Evolutionary conservation across 92 coral and sea anemone genomes (phyloP).

Genomic region (Umimayanthus chanpuru): DNA sequence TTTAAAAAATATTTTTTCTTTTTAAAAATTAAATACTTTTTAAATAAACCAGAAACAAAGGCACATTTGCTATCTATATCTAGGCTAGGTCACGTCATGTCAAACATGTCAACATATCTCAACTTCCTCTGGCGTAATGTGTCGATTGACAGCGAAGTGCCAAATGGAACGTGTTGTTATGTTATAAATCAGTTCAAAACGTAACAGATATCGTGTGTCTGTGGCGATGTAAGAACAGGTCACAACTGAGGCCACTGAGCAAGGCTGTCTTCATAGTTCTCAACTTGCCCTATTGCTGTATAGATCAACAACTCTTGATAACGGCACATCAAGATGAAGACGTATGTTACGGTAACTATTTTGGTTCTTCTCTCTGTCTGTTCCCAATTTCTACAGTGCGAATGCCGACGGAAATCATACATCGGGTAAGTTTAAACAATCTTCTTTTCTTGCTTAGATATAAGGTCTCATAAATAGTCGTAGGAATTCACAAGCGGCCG

Average conservation of each 20-base stretch:
- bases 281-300: background rate
- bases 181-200: background rate
- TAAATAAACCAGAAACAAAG: too few relatives aligned
- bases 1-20: too few relatives aligned
- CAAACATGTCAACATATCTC: background rate
- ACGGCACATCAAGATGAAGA: background rate
- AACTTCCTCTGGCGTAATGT: background rate
- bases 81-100: background rate
- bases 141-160: background rate
- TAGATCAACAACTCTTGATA: background rate
- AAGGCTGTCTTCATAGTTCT: background rate
- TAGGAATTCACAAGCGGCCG: background rate
- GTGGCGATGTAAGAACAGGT: background rate
- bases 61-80: too few relatives aligned
- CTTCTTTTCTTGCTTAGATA: background rate
- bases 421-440: background rate
- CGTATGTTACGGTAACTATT: background rate
- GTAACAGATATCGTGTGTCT: background rate
- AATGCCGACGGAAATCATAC: conserved; percentile 10
- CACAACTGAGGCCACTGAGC: background rate
- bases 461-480: background rate
- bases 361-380: background rate
- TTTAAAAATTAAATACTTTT: too few relatives aligned
- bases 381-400: background rate
- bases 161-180: background rate